Percentiles rank a stretch among this genome's conserved stretches.
Evolutionary conservation across 1,140 invertebrate species (phyloP).

Genomic region (Pristionchus pacificus): DNA sequence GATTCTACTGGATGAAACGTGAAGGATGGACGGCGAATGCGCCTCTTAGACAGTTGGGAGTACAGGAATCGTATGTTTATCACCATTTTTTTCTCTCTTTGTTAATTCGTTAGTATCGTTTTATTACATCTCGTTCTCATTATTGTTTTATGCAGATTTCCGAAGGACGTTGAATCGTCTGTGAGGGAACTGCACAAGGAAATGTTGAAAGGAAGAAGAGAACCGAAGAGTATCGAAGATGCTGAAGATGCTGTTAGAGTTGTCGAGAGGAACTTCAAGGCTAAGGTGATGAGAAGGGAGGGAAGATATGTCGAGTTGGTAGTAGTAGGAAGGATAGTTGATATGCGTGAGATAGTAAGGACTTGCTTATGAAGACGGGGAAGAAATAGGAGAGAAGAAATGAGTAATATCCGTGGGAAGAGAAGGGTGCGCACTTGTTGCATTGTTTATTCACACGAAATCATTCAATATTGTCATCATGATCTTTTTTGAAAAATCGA

Average conservation of each 20-base stretch:
- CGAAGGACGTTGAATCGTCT: neutral
- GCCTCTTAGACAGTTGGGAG: neutral
- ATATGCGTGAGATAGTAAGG: too few relatives aligned
- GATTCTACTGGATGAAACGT: conserved; percentile 26
- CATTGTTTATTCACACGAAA: too few relatives aligned
- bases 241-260: conserved; percentile 10
- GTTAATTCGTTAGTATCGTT: neutral
- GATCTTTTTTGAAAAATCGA: too few relatives aligned
- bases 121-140: neutral
- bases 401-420: too few relatives aligned
- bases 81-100: neutral
- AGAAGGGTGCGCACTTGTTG: too few relatives aligned
- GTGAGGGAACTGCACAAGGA: neutral
- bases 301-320: too few relatives aligned
- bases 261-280: conserved; percentile 25
- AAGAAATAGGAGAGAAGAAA: too few relatives aligned
- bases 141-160: neutral
- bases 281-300: too few relatives aligned
- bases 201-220: neutral
- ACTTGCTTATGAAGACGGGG: too few relatives aligned
- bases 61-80: neutral
- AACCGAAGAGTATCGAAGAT: conserved; percentile 18
- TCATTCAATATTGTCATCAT: too few relatives aligned
- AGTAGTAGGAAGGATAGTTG: too few relatives aligned
- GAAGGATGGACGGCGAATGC: conserved; percentile 14